Evolutionary conservation across 2,797 vertebrate species (phyloP), one percentile per base, ranked within the genome.

Genomic region (Bucorvus abyssinicus): DNA sequence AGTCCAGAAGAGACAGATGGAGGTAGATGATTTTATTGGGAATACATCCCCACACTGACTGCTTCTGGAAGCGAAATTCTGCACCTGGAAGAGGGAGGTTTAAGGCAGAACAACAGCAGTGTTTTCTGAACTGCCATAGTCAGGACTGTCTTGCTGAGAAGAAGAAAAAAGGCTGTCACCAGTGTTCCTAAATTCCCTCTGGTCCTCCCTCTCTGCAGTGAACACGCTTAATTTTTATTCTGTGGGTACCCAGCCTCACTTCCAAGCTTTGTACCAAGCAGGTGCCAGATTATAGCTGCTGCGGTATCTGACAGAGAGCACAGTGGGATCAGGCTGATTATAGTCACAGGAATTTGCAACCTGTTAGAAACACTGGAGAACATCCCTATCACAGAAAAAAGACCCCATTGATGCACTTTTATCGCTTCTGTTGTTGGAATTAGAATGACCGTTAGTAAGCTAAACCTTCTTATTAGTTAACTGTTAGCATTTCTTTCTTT

Each of bases 221-320:
- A 82, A 70, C 59, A 79, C 0, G 1, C 89, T 94, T 95, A 45
- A 93, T 96, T 96, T 96, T 95, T 63, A 97, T 96, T 96, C 96
- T 87, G n/a, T 86, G 95, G 88, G 91, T 95, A 96, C 93, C 87
- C 93, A 93, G 94, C 59, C 77, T 91, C 88, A 81, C 59, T 92
- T 85, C 61, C 79, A 90, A 94, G 93, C 96, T 97, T 97, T 95
- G 79, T 96, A 87, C 94, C 87, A 90, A 96, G 93, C 96, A 97
- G 97, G 96, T 97, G 97, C 95, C 95, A 96, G 95, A 97, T 97
- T 96, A 96, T 83, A 96, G 76, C 85, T 94, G 81, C 96, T 94
- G 96, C 95, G 86, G 59, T 14, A 38, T 93, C 93, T 97, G 97
- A 95, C 96, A 97, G 94, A 84, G 95, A 96, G 86, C 93, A 89